Evolutionary conservation across 2,113 vertebrate species (phyloP).

Genomic region (Apaloderma vittatum): DNA sequence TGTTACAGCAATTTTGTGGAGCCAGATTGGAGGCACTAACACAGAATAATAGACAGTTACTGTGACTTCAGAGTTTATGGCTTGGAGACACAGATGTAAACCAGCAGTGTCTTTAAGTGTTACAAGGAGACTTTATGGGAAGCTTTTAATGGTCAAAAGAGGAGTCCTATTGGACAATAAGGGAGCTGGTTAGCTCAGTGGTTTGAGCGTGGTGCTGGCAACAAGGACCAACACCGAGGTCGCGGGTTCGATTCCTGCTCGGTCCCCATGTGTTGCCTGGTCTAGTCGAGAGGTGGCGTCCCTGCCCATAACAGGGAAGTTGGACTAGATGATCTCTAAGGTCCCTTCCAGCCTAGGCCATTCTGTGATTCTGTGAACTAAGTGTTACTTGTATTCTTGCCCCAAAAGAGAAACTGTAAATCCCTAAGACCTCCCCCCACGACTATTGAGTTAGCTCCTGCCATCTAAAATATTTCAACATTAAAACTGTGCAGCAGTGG

Average conservation of each 20-base stretch:
- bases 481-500: background rate
- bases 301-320: no score
- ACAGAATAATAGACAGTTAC: background rate
- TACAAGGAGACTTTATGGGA: background rate
- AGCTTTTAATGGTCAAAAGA: background rate
- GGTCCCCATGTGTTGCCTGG: no score
- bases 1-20: background rate
- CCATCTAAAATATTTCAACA: background rate
- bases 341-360: no score
- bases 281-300: no score
- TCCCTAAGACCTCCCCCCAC: background rate
- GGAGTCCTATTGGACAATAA: background rate
- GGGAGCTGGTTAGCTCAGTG: background rate
- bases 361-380: no score
- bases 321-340: no score
- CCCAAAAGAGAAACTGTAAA: background rate
- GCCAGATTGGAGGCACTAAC: background rate
- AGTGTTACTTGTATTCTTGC: background rate
- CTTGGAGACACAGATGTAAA: background rate
- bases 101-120: background rate
- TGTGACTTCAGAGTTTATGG: background rate
- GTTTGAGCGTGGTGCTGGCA: no score
- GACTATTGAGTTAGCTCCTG: background rate
- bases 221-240: no score
- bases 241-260: no score